Evolutionary conservation across 2,888 invertebrate genomes (phyloP).

Genomic region (Drosophila picticornis): DNA sequence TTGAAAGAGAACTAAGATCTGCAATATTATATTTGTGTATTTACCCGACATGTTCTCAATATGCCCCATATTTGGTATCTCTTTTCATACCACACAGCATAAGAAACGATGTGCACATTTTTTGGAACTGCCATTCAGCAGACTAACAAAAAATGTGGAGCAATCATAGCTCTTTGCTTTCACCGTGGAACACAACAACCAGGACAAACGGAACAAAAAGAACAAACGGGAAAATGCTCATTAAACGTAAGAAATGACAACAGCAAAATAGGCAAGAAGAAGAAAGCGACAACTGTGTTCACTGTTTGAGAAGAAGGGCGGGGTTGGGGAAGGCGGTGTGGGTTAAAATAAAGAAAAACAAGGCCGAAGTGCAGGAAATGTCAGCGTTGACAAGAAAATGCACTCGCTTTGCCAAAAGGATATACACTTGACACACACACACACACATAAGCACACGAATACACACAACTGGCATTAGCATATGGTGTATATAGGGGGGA

Average conservation of each 20-base stretch:
- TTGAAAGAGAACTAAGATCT: background rate
- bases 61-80: background rate
- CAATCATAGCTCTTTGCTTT: slow-evolving; percentile 68
- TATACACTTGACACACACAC: slow-evolving; percentile 66
- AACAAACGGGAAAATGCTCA: slow-evolving; percentile 69
- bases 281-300: slow-evolving; percentile 14
- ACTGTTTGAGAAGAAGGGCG: background rate
- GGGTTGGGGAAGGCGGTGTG: background rate
- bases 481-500: slow-evolving; percentile 27
- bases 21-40: background rate
- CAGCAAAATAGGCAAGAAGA: slow-evolving; percentile 16
- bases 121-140: slow-evolving; percentile 6
- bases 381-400: slow-evolving; percentile 79
- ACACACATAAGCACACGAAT: slow-evolving; percentile 19
- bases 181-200: slow-evolving; percentile 29
- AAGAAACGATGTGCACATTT: background rate
- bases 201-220: slow-evolving; percentile 5
- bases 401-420: slow-evolving; percentile 73
- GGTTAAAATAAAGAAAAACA: slow-evolving; percentile 50
- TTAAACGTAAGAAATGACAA: slow-evolving; percentile 69
- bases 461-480: slow-evolving; percentile 61
- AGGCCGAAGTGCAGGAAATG: slow-evolving; percentile 80
- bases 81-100: background rate
- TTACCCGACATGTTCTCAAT: background rate
- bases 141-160: slow-evolving; percentile 53